Percentiles rank a stretch among this genome's conserved stretches.
phyloP scores from a whole-genome alignment of 2,797 vertebrate species.

The Cyclopterus lumpus region DNA sequence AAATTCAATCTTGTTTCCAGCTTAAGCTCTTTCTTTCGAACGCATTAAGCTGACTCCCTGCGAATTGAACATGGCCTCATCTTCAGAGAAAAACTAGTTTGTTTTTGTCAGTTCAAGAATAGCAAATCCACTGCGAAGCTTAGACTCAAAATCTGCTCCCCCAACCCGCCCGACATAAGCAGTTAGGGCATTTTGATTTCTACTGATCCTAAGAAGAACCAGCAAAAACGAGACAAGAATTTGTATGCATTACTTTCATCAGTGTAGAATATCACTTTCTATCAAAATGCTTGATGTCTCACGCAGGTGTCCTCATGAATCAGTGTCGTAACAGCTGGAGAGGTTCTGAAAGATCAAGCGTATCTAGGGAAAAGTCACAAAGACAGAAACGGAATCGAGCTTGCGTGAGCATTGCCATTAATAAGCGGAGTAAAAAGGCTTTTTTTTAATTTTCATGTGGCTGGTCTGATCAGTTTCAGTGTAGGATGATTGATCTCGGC shows the following conservation, averaged over 20 bases:
- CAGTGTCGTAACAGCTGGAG: constrained; percentile 35
- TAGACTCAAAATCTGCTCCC: constrained; percentile 10
- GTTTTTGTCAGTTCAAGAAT: constrained; percentile 15
- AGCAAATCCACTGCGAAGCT: constrained; percentile 23
- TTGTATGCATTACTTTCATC: constrained; percentile 57
- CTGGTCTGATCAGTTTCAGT: constrained; percentile 5
- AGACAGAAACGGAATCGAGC: constrained; percentile 17
- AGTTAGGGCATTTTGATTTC: constrained; percentile 49
- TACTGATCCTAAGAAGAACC: constrained; percentile 40
- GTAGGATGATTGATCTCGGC: not conserved
- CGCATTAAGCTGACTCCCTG: constrained; percentile 3
- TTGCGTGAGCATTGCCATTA: constrained; percentile 14
- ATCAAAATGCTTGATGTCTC: constrained; percentile 52
- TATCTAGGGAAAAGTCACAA: constrained; percentile 19
- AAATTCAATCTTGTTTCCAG: constrained; percentile 19
- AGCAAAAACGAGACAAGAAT: constrained; percentile 29
- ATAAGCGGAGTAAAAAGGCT: not conserved
- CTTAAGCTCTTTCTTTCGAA: constrained; percentile 20
- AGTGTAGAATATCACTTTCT: constrained; percentile 48
- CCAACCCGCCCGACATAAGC: constrained; percentile 16
- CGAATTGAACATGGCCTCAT: constrained; percentile 19
- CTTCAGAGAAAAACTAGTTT: constrained; percentile 15
- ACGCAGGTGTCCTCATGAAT: constrained; percentile 44
- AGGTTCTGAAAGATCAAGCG: constrained; percentile 31
- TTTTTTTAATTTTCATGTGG: constrained; percentile 8